These are phyloP conservation scores for Strix aluco DNA, from an alignment of 2,113 vertebrate species.

Conservation along the genomic window DNA sequence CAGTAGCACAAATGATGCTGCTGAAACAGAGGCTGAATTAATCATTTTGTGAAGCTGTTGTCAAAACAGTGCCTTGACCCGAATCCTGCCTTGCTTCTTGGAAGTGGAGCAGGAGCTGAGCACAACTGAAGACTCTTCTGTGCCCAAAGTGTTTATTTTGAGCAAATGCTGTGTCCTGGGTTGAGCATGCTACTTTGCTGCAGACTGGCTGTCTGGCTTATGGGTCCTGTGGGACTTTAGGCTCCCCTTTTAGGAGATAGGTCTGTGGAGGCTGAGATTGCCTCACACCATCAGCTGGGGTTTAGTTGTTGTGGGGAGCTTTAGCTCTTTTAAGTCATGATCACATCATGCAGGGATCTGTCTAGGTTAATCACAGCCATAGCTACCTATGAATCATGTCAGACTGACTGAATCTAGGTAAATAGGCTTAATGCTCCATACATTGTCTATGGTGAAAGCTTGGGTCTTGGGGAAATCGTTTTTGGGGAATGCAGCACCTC, in stretches of 20 bases:
- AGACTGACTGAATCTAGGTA: slow-evolving; percentile 15
- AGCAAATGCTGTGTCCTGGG: neutral
- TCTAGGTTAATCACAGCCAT: slow-evolving; percentile 20
- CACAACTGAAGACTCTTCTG: neutral
- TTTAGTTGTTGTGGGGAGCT: slow-evolving; percentile 39
- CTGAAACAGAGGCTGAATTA: neutral
- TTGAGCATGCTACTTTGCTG: neutral
- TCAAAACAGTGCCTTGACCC: neutral
- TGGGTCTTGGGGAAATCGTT: neutral
- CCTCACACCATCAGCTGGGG: neutral
- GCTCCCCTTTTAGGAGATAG: neutral
- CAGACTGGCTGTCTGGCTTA: neutral
- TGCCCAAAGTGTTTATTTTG: neutral
- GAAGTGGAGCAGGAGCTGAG: neutral
- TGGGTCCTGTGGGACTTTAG: neutral
- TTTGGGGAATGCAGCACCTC: neutral
- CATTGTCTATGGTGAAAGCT: neutral
- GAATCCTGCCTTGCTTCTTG: neutral
- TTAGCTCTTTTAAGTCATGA: slow-evolving; percentile 39
- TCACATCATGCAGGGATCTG: slow-evolving; percentile 14
- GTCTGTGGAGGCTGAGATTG: neutral
- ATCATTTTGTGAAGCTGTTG: neutral
- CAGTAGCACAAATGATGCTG: neutral
- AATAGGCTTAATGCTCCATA: slow-evolving; percentile 7
- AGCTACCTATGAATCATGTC: neutral